These are phyloP conservation scores for Lacerta agilis DNA, from an alignment of 2,797 vertebrate species.

Conservation along the genomic window DNA sequence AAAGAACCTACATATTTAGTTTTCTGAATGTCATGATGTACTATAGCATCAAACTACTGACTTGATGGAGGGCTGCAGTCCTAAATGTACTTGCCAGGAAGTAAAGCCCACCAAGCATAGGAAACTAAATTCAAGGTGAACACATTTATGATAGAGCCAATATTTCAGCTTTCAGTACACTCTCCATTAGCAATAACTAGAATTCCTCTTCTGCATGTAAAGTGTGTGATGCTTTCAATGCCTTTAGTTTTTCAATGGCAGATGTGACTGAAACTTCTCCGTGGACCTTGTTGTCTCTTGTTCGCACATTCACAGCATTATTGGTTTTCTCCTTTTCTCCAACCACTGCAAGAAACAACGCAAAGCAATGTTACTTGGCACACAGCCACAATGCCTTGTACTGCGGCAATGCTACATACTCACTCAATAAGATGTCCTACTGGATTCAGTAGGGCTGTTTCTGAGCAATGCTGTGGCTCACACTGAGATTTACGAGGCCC, in stretches of 20 bases:
- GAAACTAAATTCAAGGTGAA: background rate
- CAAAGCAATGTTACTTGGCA: background rate
- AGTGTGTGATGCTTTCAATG: conserved; percentile 82
- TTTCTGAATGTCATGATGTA: background rate
- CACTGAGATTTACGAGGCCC: background rate
- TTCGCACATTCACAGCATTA: conserved; percentile 88
- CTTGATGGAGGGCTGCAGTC: background rate
- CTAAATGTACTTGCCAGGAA: background rate
- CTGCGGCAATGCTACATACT: background rate
- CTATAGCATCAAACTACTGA: background rate
- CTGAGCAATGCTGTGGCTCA: background rate
- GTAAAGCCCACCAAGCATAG: conserved; percentile 31
- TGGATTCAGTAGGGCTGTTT: background rate
- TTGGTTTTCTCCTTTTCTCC: conserved; percentile 93
- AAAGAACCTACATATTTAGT: conserved; percentile 7
- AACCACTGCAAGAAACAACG: conserved; percentile 84
- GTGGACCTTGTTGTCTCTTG: conserved; percentile 94
- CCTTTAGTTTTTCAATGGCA: conserved; percentile 85
- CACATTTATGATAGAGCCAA: no score
- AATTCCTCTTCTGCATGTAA: conserved; percentile 90
- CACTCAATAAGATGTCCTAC: background rate
- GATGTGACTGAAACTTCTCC: conserved; percentile 85
- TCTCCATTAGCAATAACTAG: conserved; percentile 36
- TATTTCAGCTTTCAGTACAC: background rate
- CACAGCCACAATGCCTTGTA: background rate